Evolutionary conservation across 2,888 invertebrate species (phyloP).

Genomic region (Mechanitis mazaeus): DNA sequence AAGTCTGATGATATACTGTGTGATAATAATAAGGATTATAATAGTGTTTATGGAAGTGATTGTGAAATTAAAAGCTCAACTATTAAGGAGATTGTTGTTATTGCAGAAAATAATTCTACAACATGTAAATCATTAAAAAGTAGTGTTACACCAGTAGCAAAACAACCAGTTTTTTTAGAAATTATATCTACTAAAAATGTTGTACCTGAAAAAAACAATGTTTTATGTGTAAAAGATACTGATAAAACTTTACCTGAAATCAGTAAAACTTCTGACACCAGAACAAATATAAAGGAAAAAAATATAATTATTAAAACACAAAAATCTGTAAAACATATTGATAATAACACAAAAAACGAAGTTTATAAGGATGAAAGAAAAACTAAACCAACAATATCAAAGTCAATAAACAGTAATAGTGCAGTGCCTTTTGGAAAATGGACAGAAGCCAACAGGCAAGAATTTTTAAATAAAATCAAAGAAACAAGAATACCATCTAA

Average conservation of each 20-base stretch:
- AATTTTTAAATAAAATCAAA: slow-evolving; percentile 65
- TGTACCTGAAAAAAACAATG: no score
- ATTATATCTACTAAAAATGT: no score
- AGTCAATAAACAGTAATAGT: slow-evolving; percentile 49
- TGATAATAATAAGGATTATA: slow-evolving; percentile 1
- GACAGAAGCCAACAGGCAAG: slow-evolving; percentile 68
- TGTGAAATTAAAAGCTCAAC: slow-evolving; percentile 1
- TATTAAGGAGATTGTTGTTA: slow-evolving; percentile 2
- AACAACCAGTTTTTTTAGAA: no score
- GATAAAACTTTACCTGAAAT: no score
- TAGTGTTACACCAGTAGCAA: no score
- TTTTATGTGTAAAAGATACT: neutral
- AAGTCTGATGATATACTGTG: slow-evolving; percentile 4
- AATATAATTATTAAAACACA: no score
- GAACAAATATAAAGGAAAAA: no score
- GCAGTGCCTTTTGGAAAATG: slow-evolving; percentile 70
- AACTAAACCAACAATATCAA: slow-evolving; percentile 33
- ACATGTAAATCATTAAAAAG: no score
- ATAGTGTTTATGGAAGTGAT: neutral
- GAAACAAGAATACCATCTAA: slow-evolving; percentile 52
- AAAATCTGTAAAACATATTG: neutral
- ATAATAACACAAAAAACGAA: slow-evolving; percentile 7
- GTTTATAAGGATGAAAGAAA: slow-evolving; percentile 29
- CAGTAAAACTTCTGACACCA: no score
- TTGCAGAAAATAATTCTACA: neutral